Evolutionary conservation across 2,113 vertebrate genomes (phyloP), one percentile per base, ranked within the genome.

Genomic region (Cromileptes altivelis): DNA sequence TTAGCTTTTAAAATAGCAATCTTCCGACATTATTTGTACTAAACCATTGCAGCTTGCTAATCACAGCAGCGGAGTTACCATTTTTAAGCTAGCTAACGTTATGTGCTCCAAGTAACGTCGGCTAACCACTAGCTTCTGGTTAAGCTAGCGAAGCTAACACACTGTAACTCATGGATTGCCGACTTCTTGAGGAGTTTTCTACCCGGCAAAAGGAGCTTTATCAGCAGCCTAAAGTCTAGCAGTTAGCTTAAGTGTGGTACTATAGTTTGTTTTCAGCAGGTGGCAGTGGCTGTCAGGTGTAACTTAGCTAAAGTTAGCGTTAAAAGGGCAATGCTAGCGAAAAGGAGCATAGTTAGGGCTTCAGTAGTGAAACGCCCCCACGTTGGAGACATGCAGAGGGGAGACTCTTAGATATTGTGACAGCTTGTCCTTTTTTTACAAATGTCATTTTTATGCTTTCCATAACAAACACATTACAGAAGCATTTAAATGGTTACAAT

Each of bases 361-460:
- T 45, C 12, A 12, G 7, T 4, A 9, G 78, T 80, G 71, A 82
- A 85, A 81, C 88, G 85, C 82, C 85, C 88, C 78, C 65, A 70
- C 13, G 23, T 23, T 5, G 13, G 21, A 7, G 37, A 11, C 27
- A 57, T 61, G n/a, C 62, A 57, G 56, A 69, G 25, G 19, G 11
- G 18, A 27, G 3, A 60, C 9, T 37, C 33, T 37, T 6, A 6
- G 33, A 37, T 37, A 37, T 1, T 37, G 33, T 37, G 33, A 37
- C 33, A 37, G 33, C 6, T 37, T 37, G 6, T 37, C 33, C 33
- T 1, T 37, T 37, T 37, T 37, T 37, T 30, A 30, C 30, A 30
- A 30, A 30, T 30, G 30, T 30, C 4, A 30, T 30, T 30, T 30
- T 30, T 30, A 30, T 30, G 4, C 30, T 30, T 30, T 30, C 30